Evolutionary conservation across 1,140 invertebrate species (phyloP).

Genomic region (Antheraea pernyi): DNA sequence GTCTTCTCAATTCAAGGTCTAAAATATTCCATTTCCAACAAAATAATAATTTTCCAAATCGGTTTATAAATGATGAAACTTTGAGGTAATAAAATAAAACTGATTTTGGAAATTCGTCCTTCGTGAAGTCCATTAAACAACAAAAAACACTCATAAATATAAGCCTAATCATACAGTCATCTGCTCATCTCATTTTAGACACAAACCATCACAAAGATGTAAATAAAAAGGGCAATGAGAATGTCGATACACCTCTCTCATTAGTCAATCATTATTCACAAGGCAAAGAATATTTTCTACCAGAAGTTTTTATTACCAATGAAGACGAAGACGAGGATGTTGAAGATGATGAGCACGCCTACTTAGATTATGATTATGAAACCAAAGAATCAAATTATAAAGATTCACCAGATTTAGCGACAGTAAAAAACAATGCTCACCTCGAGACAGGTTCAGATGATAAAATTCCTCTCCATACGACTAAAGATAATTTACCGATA

Average conservation of each 20-base stretch:
- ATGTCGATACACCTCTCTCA: slow-evolving; percentile 41
- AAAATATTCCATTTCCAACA: too few species aligned
- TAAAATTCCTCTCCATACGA: slow-evolving; percentile 78
- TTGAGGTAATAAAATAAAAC: too few species aligned
- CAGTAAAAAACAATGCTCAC: slow-evolving; percentile 35
- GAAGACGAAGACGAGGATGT: slow-evolving; percentile 64
- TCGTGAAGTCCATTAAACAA: too few species aligned
- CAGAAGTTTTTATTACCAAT: slow-evolving; percentile 50
- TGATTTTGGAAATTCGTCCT: too few species aligned
- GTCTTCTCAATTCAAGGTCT: too few species aligned
- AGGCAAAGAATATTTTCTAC: slow-evolving; percentile 64
- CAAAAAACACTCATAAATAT: too few species aligned
- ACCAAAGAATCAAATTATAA: slow-evolving; percentile 67
- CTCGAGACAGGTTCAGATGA: slow-evolving; percentile 45
- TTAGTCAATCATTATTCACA: slow-evolving; percentile 38
- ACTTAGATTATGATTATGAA: slow-evolving; percentile 69
- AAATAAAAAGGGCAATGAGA: slow-evolving; percentile 37
- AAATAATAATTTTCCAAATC: too few species aligned
- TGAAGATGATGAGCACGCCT: slow-evolving; percentile 54
- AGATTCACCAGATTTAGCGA: slow-evolving; percentile 55
- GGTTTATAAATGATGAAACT: too few species aligned
- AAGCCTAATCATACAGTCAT: too few species aligned
- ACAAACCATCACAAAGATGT: slow-evolving; percentile 44
- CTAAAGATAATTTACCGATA: slow-evolving; percentile 84
- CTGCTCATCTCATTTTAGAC: slow-evolving; percentile 36